Base-by-base conservation (phyloP, 1,140 invertebrate species). In the Riptortus pedestris region DNA sequence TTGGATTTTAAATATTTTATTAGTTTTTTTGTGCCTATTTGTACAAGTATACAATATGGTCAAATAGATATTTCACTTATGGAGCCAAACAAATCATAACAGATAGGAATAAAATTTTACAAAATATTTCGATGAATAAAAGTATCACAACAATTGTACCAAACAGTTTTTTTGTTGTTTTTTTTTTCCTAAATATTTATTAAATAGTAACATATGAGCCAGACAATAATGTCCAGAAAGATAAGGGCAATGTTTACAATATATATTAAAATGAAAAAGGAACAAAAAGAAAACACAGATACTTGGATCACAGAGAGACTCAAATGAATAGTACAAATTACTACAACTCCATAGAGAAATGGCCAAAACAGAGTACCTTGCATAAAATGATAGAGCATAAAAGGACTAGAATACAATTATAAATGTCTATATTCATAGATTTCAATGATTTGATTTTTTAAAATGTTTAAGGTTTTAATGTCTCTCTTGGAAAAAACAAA, bases 21-120 rank as follows among this genome's bases (percentile, higher is more conserved):
- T 63, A 48, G 61, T 63, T 63, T 63, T 62, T 63, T 63, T 63
- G 45, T 63, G 61, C 61, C 61, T 51, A 51, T 63, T 63, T 63
- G 61, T 63, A 63, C 61, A 63, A 29, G 27, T 63, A 48, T 26
- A 51, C 61, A 52, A 48, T 63, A 63, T 51, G 60, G 51, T 55
- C 51, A 55, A 55, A 14, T 38, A 55, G 51, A 24, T 55, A 55
- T 22, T 24, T 55, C 20, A 55, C 26, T 55, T 26, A 55, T 24
- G 51, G 14, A 26, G 26, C 51, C 18, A 55, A 55, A 55, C 22
- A 18, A 55, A 55, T 24, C 5, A 38, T 55, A 55, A 55, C 51
- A 55, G 51, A 55, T 22, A 55, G 51, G 51, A 55, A 55, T 55
- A 55, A 55, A 55, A 26, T 55, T 24, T 55, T 55, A 55, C 51